These are phyloP conservation scores for Hemitrygon akajei DNA, from an alignment of 2,797 vertebrate species.

Conservation along the genomic window DNA sequence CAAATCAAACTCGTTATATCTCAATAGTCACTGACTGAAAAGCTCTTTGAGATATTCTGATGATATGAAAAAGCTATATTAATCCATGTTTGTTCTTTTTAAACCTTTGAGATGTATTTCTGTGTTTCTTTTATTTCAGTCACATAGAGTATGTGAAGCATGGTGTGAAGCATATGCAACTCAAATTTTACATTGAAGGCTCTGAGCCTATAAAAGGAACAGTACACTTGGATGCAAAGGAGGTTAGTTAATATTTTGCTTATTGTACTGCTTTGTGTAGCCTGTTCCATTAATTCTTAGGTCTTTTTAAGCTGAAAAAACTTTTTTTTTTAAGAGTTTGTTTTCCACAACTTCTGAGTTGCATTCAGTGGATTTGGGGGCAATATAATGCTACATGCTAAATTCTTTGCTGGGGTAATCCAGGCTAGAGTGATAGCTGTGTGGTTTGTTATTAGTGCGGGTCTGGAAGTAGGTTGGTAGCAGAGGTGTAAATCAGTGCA, in stretches of 20 bases:
- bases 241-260: slow-evolving; percentile 63
- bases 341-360: too few relatives aligned
- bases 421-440: neutral
- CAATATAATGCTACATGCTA: too few relatives aligned
- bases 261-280: neutral
- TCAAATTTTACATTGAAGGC: slow-evolving; percentile 93
- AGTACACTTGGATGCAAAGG: slow-evolving; percentile 79
- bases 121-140: slow-evolving; percentile 51
- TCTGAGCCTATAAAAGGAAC: slow-evolving; percentile 79
- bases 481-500: neutral
- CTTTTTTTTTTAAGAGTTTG: too few relatives aligned
- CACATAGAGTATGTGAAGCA: slow-evolving; percentile 77
- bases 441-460: neutral
- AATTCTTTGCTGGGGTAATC: too few relatives aligned
- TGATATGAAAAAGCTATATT: neutral
- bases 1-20: neutral
- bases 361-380: neutral
- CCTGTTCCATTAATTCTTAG: neutral
- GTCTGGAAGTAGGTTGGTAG: neutral
- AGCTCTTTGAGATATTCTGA: neutral
- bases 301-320: too few relatives aligned
- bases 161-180: slow-evolving; percentile 72
- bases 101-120: neutral
- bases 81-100: neutral
- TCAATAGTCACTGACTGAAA: neutral